Evolutionary conservation across 2,113 vertebrate genomes (phyloP).

Genomic region (Tylochromis polylepis): DNA sequence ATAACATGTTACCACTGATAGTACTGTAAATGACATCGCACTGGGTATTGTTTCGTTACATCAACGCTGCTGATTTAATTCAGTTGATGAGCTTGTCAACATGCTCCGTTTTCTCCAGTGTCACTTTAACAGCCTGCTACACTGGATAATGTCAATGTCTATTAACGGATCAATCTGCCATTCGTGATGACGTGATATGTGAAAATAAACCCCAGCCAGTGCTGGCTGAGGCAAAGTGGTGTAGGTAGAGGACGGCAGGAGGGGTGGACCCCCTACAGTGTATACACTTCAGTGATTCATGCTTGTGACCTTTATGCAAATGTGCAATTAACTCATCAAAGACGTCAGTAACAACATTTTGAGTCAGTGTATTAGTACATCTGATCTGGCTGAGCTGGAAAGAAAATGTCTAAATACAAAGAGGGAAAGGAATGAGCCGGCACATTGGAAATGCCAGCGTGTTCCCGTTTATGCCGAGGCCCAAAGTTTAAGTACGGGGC

Average conservation of each 20-base stretch:
- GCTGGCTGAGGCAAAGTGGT: background rate
- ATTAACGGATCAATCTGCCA: background rate
- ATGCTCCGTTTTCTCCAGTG: background rate
- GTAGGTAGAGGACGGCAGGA: background rate
- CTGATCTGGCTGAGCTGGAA: background rate
- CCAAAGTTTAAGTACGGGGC: background rate
- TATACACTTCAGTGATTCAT: constrained; percentile 32
- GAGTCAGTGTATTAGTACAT: constrained; percentile 8
- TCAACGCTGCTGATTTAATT: background rate
- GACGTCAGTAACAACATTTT: constrained; percentile 35
- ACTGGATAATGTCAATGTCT: background rate
- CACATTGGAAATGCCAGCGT: background rate
- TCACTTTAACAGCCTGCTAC: background rate
- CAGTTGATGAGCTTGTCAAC: background rate
- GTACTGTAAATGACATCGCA: background rate
- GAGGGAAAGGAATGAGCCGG: background rate
- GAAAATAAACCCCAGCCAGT: background rate
- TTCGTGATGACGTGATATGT: background rate
- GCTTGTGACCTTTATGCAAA: constrained; percentile 36
- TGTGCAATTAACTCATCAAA: constrained; percentile 34
- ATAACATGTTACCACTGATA: background rate
- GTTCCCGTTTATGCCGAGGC: background rate
- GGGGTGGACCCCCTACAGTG: constrained; percentile 2
- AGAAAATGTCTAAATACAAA: background rate
- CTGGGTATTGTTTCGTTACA: background rate